phyloP scores from a whole-genome alignment of 2,888 invertebrate species.

The Doris montereyensis region DNA sequence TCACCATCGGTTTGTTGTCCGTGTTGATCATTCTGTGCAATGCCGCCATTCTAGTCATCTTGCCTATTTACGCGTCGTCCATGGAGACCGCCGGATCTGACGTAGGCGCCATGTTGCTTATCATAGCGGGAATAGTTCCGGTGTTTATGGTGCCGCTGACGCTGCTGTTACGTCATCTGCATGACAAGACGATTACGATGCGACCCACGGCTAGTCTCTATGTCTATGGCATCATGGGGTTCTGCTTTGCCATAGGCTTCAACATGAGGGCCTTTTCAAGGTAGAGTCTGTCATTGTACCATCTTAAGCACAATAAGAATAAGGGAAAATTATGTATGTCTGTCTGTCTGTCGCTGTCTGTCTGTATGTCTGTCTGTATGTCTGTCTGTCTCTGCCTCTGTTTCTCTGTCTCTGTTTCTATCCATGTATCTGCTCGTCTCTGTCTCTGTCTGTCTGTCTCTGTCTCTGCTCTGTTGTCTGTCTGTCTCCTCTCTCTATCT shows the following conservation, averaged over 20 bases:
- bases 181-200: conserved; percentile 35
- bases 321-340: too few species aligned
- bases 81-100: conserved; percentile 34
- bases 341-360: too few species aligned
- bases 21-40: conserved; percentile 18
- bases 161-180: conserved; percentile 25
- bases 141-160: conserved; percentile 22
- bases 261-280: conserved; percentile 34
- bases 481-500: too few species aligned
- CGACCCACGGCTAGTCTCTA: conserved; percentile 8
- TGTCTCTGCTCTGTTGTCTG: too few species aligned
- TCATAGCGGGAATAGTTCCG: conserved; percentile 27
- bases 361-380: too few species aligned
- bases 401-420: too few species aligned
- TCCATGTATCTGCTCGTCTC: too few species aligned
- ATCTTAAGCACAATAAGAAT: too few species aligned
- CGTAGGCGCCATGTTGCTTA: conserved; percentile 18
- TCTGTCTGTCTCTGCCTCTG: too few species aligned
- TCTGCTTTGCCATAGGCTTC: conserved; percentile 21
- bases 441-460: too few species aligned
- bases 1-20: conserved; percentile 24
- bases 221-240: conserved; percentile 15
- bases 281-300: too few species aligned
- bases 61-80: conserved; percentile 33
- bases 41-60: conserved; percentile 17